Evolutionary conservation across 2,888 invertebrate species (phyloP).

Genomic region (Tachina lurida): DNA sequence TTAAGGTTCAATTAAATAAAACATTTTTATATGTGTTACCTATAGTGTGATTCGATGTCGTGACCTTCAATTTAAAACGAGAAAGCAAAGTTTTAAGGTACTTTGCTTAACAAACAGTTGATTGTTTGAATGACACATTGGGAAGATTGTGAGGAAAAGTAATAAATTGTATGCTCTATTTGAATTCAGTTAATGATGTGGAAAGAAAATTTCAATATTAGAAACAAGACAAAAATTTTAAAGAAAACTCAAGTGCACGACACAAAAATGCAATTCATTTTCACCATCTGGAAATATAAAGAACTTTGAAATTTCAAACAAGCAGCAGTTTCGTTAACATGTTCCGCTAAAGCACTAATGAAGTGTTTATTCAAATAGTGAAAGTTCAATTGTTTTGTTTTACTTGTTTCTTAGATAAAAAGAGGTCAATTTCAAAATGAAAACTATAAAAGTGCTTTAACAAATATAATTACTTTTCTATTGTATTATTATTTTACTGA

Average conservation of each 20-base stretch:
- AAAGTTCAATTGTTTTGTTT: constrained; percentile 49
- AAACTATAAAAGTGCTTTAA: constrained; percentile 4
- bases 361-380: constrained; percentile 38
- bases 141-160: background rate
- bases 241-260: background rate
- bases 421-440: constrained; percentile 17
- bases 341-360: constrained; percentile 13
- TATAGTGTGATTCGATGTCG: too few relatives aligned
- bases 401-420: background rate
- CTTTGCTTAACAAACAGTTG: constrained; percentile 2
- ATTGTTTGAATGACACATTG: constrained; percentile 13
- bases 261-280: background rate
- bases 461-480: background rate
- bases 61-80: too few relatives aligned
- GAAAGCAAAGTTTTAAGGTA: background rate
- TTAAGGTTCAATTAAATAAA: too few relatives aligned
- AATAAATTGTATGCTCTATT: constrained; percentile 37
- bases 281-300: background rate
- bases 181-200: constrained; percentile 55
- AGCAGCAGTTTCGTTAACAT: constrained; percentile 29
- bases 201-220: constrained; percentile 45
- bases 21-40: too few relatives aligned
- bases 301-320: constrained; percentile 1
- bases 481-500: background rate
- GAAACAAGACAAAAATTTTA: constrained; percentile 26